Percentiles rank a stretch among this genome's conserved stretches.
Evolutionary conservation across 2,113 vertebrate genomes (phyloP).

Genomic region (Xenopus laevis): DNA sequence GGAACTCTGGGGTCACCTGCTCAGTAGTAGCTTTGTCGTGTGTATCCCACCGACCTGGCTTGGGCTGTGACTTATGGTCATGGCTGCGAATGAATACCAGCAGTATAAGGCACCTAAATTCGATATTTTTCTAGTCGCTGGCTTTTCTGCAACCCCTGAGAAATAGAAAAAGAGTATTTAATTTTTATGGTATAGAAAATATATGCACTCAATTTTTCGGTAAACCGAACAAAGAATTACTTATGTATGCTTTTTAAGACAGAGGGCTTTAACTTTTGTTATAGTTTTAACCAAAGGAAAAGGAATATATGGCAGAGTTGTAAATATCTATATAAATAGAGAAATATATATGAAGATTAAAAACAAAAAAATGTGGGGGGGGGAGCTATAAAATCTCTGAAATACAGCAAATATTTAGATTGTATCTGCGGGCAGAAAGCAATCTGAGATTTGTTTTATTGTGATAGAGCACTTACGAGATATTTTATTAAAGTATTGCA

Average conservation of each 20-base stretch:
- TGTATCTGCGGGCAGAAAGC: conserved; percentile 95
- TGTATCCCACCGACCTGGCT: conserved; percentile 21
- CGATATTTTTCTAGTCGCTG: conserved; percentile 35
- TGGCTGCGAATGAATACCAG: conserved; percentile 37
- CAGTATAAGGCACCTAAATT: conserved; percentile 33
- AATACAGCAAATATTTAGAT: conserved; percentile 77
- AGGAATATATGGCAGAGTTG: conserved; percentile 82
- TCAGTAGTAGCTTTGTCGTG: conserved; percentile 8
- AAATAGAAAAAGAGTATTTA: conserved; percentile 33
- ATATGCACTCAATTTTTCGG: conserved; percentile 65
- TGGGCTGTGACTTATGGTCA: conserved; percentile 20
- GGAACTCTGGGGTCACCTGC: conserved; percentile 26
- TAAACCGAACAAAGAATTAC: conserved; percentile 50
- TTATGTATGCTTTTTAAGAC: conserved; percentile 72
- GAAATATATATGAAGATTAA: conserved; percentile 48
- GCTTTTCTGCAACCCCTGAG: conserved; percentile 33
- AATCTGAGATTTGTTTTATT: conserved; percentile 76
- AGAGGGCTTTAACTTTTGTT: conserved; percentile 80
- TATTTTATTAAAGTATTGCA: conserved; percentile 94
- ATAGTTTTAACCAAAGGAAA: conserved; percentile 83
- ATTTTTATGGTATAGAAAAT: conserved; percentile 61
- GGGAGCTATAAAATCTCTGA: conserved; percentile 85
- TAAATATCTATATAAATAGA: conserved; percentile 81
- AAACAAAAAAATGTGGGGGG: conserved; percentile 62
- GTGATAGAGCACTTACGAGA: conserved; percentile 82